Percentiles rank a stretch among this genome's conserved stretches.
Evolutionary conservation across 1,140 invertebrate genomes (phyloP).

Genomic region (Tetragonula clypearis): DNA sequence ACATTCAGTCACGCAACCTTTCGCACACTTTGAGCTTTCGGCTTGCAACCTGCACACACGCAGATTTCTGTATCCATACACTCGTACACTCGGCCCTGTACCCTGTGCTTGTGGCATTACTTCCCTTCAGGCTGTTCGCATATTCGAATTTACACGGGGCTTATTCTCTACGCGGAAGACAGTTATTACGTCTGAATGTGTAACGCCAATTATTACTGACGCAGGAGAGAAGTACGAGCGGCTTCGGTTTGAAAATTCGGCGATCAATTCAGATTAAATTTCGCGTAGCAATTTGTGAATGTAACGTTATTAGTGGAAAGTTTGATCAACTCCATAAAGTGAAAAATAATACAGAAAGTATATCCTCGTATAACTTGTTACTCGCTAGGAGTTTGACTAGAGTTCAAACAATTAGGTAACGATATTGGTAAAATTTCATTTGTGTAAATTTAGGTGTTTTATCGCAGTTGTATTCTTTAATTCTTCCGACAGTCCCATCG

Average conservation of each 20-base stretch:
- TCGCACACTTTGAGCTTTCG: neutral
- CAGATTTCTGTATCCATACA: constrained; percentile 18
- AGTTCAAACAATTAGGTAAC: too few species aligned
- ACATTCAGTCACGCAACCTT: constrained; percentile 45
- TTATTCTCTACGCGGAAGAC: neutral
- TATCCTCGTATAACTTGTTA: too few species aligned
- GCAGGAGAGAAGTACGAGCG: too few species aligned
- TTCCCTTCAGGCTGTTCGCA: constrained; percentile 1
- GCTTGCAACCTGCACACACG: neutral
- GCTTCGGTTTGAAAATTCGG: too few species aligned
- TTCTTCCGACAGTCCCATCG: neutral
- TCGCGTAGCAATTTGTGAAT: too few species aligned
- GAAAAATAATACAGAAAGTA: too few species aligned
- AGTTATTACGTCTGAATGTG: neutral
- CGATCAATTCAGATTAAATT: too few species aligned
- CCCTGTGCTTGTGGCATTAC: constrained; percentile 29
- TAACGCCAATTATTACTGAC: neutral
- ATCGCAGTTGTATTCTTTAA: neutral
- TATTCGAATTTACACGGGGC: constrained; percentile 18
- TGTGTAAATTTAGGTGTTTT: neutral
- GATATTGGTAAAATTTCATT: too few species aligned
- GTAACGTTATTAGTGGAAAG: neutral
- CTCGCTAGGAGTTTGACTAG: too few species aligned
- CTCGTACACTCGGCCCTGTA: neutral
- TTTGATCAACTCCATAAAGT: neutral